Evolutionary conservation across 1,140 invertebrate species (phyloP), one percentile per base, ranked within the genome.

Genomic region (Hylaeus anthracinus): DNA sequence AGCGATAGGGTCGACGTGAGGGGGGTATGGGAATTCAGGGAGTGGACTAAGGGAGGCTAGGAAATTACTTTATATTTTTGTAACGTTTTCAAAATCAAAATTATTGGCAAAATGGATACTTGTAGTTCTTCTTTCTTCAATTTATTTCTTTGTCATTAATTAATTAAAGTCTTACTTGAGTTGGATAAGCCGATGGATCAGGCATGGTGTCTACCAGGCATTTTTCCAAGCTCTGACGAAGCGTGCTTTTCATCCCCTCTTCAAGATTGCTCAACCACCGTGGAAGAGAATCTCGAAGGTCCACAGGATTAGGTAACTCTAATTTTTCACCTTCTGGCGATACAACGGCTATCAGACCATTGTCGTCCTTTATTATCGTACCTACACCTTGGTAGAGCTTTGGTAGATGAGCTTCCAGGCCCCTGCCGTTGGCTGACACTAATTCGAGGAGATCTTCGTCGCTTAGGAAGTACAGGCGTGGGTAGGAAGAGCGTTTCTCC

Each of bases 391-490:
- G 96, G 93, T 99, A 99, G 15, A 99, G 93, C 94, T 99, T 99
- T 88, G 98, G 98, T 84, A 99, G 94, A 92, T 99, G 98, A 0
- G 96, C 95, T 92, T 99, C 97, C 89, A 99, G 97, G 1, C 99
- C 96, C 71, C 95, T 95, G 69, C 96, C 96, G 88, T 98, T 98
- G 1, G 97, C 97, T 0, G 97, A 96, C 92, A 94, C 89, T 71
- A 99, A 95, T 94, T 99, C 98, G 48, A 99, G 92, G 56, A 99
- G 94, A 94, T 99, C 98, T 90, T 99, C 98, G 90, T 99, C 98
- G 85, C 98, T 98, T 83, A 99, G 95, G 90, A 99, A 99, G 90
- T 99, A 99, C 87, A 99, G 97, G 86, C 99, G 94, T 4, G 99
- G 98, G 94, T 99, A 99, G 53, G 96, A 95, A 1, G 96, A 96